phyloP scores from a whole-genome alignment of 1,140 invertebrate species.

The Muscidifurax raptorellus region DNA sequence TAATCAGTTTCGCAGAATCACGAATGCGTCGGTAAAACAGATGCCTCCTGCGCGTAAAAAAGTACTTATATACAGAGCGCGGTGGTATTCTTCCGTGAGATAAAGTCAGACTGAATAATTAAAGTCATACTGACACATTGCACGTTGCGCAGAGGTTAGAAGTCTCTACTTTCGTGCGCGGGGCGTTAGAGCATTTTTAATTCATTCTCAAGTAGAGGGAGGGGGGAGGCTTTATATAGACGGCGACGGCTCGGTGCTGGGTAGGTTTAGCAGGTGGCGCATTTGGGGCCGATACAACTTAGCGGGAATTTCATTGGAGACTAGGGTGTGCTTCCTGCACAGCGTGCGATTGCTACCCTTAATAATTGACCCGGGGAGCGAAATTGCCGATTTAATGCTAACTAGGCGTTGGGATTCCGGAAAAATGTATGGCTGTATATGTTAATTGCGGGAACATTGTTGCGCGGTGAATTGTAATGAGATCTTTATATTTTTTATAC shows the following conservation, averaged over 20 bases:
- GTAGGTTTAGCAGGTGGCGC: slow-evolving; percentile 39
- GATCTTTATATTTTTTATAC: too few species aligned
- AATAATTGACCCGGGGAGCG: neutral
- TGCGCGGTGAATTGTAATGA: too few species aligned
- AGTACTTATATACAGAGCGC: neutral
- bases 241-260: too few species aligned
- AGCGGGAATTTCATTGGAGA: slow-evolving; percentile 33
- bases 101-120: neutral
- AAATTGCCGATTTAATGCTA: neutral
- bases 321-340: neutral
- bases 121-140: neutral
- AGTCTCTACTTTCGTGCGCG: neutral
- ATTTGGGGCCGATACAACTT: slow-evolving; percentile 23
- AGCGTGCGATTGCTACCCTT: neutral
- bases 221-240: neutral
- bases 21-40: neutral
- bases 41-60: neutral
- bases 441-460: neutral
- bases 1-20: neutral
- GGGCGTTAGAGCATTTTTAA: slow-evolving; percentile 7
- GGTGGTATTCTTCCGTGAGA: neutral
- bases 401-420: neutral
- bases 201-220: neutral
- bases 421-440: neutral
- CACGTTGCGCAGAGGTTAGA: neutral